Evolutionary conservation across 2,797 vertebrate genomes (phyloP).

Genomic region (Enteromius argenteus): DNA sequence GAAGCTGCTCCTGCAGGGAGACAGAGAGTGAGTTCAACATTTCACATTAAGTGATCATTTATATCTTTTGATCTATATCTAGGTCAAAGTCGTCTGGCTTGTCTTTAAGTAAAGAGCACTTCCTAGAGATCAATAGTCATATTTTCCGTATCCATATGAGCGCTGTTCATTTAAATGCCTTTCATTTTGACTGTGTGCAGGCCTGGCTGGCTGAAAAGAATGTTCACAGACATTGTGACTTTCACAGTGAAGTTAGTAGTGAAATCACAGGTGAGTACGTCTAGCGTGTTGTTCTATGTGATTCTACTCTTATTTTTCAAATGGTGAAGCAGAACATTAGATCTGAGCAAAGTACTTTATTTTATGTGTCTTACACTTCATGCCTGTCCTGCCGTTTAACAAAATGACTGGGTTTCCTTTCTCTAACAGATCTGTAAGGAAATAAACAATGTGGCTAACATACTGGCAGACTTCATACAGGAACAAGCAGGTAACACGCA

Average conservation of each 20-base stretch:
- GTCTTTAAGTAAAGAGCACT: neutral
- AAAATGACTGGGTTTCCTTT: slow-evolving; percentile 19
- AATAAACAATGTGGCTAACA: slow-evolving; percentile 84
- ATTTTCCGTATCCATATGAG: neutral
- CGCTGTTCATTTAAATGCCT: neutral
- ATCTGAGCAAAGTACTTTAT: neutral
- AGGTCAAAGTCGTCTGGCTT: neutral
- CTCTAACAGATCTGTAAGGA: slow-evolving; percentile 86
- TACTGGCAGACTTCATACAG: slow-evolving; percentile 84
- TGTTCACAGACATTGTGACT: slow-evolving; percentile 88
- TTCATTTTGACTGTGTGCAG: slow-evolving; percentile 67
- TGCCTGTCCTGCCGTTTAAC: neutral
- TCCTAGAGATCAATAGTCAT: neutral
- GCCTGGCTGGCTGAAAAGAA: slow-evolving; percentile 85
- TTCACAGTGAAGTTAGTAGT: slow-evolving; percentile 87
- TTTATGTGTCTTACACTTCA: neutral
- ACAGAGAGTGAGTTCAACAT: slow-evolving; percentile 76
- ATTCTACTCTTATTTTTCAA: neutral
- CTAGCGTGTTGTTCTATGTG: slow-evolving; percentile 12
- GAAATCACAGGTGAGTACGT: slow-evolving; percentile 84
- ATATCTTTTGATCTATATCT: neutral
- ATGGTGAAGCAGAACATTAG: neutral
- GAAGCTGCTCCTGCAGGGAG: slow-evolving; percentile 82
- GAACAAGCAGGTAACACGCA: slow-evolving; percentile 79
- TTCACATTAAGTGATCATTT: slow-evolving; percentile 2